Evolutionary conservation across 1,140 invertebrate species (phyloP).

Genomic region (Drosophila orena): DNA sequence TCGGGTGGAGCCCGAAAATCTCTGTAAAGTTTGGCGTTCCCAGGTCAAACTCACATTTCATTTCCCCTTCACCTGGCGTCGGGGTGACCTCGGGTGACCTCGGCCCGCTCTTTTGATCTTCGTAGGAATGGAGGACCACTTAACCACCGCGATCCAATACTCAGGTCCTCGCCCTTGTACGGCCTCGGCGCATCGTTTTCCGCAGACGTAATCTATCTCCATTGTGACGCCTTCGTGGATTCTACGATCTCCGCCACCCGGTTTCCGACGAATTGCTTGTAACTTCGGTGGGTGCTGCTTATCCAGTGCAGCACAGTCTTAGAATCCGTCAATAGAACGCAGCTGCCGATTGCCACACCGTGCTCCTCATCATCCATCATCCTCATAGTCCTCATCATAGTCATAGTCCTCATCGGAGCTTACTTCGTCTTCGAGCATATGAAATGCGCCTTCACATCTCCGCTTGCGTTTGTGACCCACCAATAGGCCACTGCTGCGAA

Average conservation of each 20-base stretch:
- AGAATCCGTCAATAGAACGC: slow-evolving; percentile 16
- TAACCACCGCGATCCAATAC: not conserved
- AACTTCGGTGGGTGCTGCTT: slow-evolving; percentile 1
- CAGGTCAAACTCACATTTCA: not conserved
- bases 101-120: not conserved
- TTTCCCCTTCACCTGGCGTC: not conserved
- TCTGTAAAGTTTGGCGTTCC: not conserved
- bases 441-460: too few relatives aligned
- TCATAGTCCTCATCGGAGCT: too few relatives aligned
- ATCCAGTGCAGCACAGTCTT: slow-evolving; percentile 29
- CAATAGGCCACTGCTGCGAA: not conserved
- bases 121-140: not conserved
- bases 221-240: slow-evolving; percentile 10
- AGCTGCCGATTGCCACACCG: not conserved
- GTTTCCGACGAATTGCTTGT: slow-evolving; percentile 64
- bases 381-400: too few relatives aligned
- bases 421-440: not conserved
- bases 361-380: too few relatives aligned
- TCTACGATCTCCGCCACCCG: slow-evolving; percentile 49
- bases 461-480: not conserved
- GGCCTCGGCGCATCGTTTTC: not conserved
- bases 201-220: slow-evolving; percentile 9
- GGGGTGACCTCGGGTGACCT: not conserved
- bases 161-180: not conserved
- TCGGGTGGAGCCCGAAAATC: not conserved